Base-by-base conservation (phyloP, 2,888 invertebrate genomes). In the Agrotis clavis region DNA sequence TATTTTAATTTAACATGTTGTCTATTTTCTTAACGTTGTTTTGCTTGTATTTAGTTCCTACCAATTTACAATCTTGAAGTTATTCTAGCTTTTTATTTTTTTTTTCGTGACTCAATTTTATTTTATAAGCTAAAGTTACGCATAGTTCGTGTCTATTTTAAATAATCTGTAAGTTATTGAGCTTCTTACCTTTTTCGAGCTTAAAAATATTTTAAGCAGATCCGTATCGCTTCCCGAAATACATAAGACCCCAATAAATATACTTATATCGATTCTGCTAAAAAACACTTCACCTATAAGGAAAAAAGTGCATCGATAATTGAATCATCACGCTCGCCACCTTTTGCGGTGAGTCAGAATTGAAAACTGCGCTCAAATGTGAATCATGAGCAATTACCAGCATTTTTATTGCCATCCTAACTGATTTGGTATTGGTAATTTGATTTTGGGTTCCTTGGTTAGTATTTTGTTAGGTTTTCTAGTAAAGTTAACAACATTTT, bases 291-390 rank as follows among this genome's bases (percentile, higher is more conserved):
- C 18, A 47, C 35, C 7, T 25, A 56, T 51, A 67, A 74, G 75
- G 70, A 78, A 77, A 84, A 83, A 83, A 62, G 21, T 82, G 84
- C 77, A 85, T 75, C 63, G 72, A 72, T 85, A 85, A 86, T 87
- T 81, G 71, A 83, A 87, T 79, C 77, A 87, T 87, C 82, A 83
- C 82, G 81, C 57, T 65, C 41, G 53, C 69, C 67, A 64, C 81
- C 77, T 63, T 68, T 54, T 21, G 59, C 50, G 3, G 74, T 85
- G 86, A 86, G 67, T 85, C 87, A 86, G 61, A 11, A 14, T 19
- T 67, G 45, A 41, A 76, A 69, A 80, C 84, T 86, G 84, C 84
- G 77, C 47, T 68, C 60, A 30, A n/a, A 64, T 30, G 71, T 86
- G 86, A 86, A 68, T 86, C 86, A 86, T 70, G 65, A 35, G 57